phyloP scores from a whole-genome alignment of 1,140 invertebrate species.

The Lerema accius region DNA sequence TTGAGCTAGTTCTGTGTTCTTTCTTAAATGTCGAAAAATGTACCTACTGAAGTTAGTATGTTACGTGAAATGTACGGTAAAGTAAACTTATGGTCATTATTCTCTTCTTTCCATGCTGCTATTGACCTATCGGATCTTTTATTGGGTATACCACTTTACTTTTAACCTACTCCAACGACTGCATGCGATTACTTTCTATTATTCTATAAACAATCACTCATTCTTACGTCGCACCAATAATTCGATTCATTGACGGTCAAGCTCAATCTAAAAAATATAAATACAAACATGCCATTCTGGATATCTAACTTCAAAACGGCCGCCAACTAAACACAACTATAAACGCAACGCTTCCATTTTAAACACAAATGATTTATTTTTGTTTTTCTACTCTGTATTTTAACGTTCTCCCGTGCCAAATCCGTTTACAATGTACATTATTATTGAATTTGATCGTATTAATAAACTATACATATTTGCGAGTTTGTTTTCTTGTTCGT shows the following conservation, averaged over 20 bases:
- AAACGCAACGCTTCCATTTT: slow-evolving; percentile 61
- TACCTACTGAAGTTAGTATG: background rate
- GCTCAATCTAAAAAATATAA: slow-evolving; percentile 80
- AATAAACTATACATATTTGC: slow-evolving; percentile 68
- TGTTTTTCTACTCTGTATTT: slow-evolving; percentile 46
- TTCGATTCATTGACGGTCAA: slow-evolving; percentile 73
- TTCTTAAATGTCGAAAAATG: too few species aligned
- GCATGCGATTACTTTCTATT: slow-evolving; percentile 56
- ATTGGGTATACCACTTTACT: slow-evolving; percentile 69
- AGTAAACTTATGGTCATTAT: slow-evolving; percentile 77
- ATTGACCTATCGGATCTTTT: slow-evolving; percentile 75
- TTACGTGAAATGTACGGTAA: slow-evolving; percentile 32
- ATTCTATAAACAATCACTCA: slow-evolving; percentile 47
- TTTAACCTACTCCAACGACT: slow-evolving; percentile 50
- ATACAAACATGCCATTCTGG: slow-evolving; percentile 80
- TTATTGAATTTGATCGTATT: slow-evolving; percentile 47
- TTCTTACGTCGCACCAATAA: slow-evolving; percentile 69
- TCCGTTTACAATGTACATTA: slow-evolving; percentile 60
- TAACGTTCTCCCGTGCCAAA: slow-evolving; percentile 61
- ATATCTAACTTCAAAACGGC: slow-evolving; percentile 57
- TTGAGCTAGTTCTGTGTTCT: slow-evolving; percentile 28
- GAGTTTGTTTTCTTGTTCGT: slow-evolving; percentile 59
- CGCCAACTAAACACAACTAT: slow-evolving; percentile 41
- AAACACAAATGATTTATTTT: slow-evolving; percentile 63
- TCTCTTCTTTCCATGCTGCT: slow-evolving; percentile 80